Evolutionary conservation across 2,113 vertebrate species (phyloP).

Genomic region (Mustelus asterias): DNA sequence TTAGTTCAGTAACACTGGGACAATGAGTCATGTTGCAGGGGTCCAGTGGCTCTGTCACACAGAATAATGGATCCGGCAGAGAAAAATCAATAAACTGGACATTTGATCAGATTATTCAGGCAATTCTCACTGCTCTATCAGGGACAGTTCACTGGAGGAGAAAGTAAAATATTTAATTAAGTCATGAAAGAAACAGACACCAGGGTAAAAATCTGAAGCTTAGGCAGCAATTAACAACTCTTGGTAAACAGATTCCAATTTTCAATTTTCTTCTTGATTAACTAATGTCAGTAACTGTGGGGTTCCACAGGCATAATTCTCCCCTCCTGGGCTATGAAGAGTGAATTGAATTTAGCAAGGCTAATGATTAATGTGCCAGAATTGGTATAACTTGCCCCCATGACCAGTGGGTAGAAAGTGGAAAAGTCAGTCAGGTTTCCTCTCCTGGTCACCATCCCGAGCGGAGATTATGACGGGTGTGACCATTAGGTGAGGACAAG

Average conservation of each 20-base stretch:
- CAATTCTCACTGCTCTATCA: background rate
- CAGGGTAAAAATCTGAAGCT: background rate
- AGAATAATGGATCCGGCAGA: background rate
- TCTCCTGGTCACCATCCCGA: background rate
- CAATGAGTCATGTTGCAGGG: background rate
- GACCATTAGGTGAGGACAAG: background rate
- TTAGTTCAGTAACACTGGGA: background rate
- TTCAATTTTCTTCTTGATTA: background rate
- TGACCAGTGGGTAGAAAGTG: background rate
- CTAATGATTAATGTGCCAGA: background rate
- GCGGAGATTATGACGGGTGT: background rate
- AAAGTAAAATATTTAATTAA: background rate
- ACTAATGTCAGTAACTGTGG: background rate
- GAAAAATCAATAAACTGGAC: background rate
- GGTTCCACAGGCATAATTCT: background rate
- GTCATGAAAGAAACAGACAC: background rate
- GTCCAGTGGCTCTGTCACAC: background rate
- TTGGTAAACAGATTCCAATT: background rate
- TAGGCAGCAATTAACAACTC: background rate
- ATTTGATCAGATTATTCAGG: background rate
- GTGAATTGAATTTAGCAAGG: background rate
- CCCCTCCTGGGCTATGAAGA: background rate
- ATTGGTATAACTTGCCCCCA: background rate
- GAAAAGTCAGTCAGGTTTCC: background rate
- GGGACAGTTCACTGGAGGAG: background rate